Conservation (phyloP, 1,140 invertebrate genomes). For the Drosophila kohkoa region DNA sequence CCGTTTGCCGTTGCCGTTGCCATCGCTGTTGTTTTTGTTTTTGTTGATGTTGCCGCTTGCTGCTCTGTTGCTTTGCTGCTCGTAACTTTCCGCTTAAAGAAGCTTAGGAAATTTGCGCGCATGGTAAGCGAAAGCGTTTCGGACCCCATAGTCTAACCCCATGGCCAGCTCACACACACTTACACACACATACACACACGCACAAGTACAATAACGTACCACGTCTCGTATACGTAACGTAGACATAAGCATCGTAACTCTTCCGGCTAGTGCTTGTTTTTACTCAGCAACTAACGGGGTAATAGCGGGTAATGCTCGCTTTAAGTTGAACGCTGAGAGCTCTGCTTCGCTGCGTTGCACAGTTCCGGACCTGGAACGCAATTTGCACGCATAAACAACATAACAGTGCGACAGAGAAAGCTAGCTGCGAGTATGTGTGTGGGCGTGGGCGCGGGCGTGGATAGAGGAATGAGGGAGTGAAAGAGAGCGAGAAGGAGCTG, state of each 20-base stretch:
- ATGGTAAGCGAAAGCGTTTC: constrained; percentile 34
- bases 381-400: constrained; percentile 71
- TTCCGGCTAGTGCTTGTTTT: constrained; percentile 53
- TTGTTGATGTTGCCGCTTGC: constrained; percentile 18
- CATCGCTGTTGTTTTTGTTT: constrained; percentile 13
- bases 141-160: constrained; percentile 15
- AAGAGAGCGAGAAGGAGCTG: not conserved
- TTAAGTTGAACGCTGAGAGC: constrained; percentile 59
- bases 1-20: constrained; percentile 16
- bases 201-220: not conserved
- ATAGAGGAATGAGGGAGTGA: not conserved
- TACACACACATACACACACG: not conserved
- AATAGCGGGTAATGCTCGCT: constrained; percentile 76
- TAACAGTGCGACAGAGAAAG: not conserved
- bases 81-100: constrained; percentile 63
- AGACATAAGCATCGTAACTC: constrained; percentile 35
- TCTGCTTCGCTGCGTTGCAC: constrained; percentile 26
- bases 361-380: constrained; percentile 45
- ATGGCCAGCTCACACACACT: constrained; percentile 4
- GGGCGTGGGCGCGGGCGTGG: not conserved
- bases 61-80: constrained; percentile 16
- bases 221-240: not conserved
- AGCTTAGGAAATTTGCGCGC: constrained; percentile 60
- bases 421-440: not conserved
- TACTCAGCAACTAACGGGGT: constrained; percentile 65